These are phyloP conservation scores for Rhineura floridana DNA, from an alignment of 2,113 vertebrate genomes.

Conservation along the genomic window DNA sequence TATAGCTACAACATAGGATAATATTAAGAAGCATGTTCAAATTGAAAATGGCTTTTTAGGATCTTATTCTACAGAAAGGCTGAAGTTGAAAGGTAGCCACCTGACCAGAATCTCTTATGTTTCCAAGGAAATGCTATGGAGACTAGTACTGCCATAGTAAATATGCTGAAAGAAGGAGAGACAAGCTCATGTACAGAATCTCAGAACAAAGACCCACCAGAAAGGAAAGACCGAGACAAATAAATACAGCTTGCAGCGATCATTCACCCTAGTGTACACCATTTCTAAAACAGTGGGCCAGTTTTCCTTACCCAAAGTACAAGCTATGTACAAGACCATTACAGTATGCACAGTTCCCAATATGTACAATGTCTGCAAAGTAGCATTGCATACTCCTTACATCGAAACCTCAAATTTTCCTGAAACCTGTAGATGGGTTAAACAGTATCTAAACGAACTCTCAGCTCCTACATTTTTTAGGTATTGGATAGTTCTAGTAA, in stretches of 20 bases:
- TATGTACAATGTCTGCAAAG: background rate
- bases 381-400: background rate
- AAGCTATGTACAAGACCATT: background rate
- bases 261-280: background rate
- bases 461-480: background rate
- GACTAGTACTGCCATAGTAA: background rate
- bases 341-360: fast-evolving
- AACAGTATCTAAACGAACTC: background rate
- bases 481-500: background rate
- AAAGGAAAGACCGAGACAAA: background rate
- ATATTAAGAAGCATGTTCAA: background rate
- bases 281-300: background rate
- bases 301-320: background rate
- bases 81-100: fast-evolving
- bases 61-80: background rate
- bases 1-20: too few relatives aligned
- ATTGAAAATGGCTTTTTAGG: background rate
- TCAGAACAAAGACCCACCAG: background rate
- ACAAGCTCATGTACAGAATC: background rate
- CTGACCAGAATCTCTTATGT: background rate
- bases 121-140: background rate
- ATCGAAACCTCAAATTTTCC: fast-evolving
- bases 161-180: background rate
- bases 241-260: background rate
- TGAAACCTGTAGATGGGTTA: background rate